These are phyloP conservation scores for Cyclina sinensis DNA, from an alignment of 1,140 invertebrate species.

Conservation along the genomic window DNA sequence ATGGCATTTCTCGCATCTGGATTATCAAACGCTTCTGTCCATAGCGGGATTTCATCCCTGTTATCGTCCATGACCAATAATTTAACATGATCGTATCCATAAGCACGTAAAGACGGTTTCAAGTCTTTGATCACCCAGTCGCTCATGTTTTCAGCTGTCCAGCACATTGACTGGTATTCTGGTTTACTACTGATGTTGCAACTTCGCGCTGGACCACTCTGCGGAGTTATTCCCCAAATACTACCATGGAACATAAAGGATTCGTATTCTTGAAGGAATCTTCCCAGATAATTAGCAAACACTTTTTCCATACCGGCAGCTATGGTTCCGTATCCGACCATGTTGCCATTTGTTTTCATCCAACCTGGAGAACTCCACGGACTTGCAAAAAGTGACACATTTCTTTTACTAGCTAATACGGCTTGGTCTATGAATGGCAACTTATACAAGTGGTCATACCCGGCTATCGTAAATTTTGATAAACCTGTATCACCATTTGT, in stretches of 20 bases:
- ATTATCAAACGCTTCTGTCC: slow-evolving; percentile 89
- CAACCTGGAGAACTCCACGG: slow-evolving; percentile 95
- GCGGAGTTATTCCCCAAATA: slow-evolving; percentile 90
- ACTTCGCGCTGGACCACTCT: slow-evolving; percentile 89
- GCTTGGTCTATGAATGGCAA: slow-evolving; percentile 90
- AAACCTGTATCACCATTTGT: slow-evolving; percentile 89
- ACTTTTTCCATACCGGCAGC: slow-evolving; percentile 89
- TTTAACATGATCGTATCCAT: slow-evolving; percentile 88
- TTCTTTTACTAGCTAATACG: slow-evolving; percentile 80
- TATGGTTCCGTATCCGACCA: slow-evolving; percentile 88
- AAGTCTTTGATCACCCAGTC: slow-evolving; percentile 90
- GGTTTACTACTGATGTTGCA: slow-evolving; percentile 86
- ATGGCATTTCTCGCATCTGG: slow-evolving; percentile 89
- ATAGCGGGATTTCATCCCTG: slow-evolving; percentile 89
- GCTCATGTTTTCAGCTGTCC: slow-evolving; percentile 89
- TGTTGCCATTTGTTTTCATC: slow-evolving; percentile 95
- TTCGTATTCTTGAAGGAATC: slow-evolving; percentile 90
- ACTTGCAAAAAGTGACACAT: slow-evolving; percentile 89
- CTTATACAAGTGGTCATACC: slow-evolving; percentile 90
- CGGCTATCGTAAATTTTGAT: slow-evolving; percentile 90
- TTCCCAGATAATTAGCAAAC: slow-evolving; percentile 93
- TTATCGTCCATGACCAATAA: slow-evolving; percentile 92
- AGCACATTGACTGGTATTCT: slow-evolving; percentile 91
- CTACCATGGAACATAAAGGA: slow-evolving; percentile 85
- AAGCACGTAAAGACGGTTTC: slow-evolving; percentile 89